phyloP scores from a whole-genome alignment of 2,113 vertebrate species.

The Lasiurus borealis region DNA sequence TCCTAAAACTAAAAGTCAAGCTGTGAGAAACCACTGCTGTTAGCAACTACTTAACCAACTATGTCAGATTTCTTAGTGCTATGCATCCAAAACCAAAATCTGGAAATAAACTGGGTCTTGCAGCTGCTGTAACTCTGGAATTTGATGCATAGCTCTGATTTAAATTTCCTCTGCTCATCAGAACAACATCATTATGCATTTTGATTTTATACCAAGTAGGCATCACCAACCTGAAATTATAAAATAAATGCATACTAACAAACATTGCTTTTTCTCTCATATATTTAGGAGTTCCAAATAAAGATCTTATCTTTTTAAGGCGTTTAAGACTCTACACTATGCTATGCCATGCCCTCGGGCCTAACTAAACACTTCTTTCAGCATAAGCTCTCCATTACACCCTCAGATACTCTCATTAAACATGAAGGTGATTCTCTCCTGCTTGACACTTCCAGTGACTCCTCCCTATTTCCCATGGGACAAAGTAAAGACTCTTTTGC shows the following conservation, averaged over 20 bases:
- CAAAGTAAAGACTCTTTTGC: background rate
- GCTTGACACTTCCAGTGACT: background rate
- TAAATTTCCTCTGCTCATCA: background rate
- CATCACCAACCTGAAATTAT: background rate
- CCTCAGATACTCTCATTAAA: background rate
- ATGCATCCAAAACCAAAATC: slow-evolving; percentile 9
- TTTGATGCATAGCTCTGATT: background rate
- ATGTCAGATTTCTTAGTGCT: slow-evolving; percentile 2
- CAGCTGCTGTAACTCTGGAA: background rate
- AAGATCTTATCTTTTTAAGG: background rate
- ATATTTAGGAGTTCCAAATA: background rate
- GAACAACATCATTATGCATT: background rate
- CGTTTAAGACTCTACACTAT: background rate
- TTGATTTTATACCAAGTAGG: background rate
- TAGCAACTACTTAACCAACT: slow-evolving; percentile 13
- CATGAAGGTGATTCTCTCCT: background rate
- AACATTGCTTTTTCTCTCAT: background rate
- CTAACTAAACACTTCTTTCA: background rate
- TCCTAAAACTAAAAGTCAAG: slow-evolving; percentile 3
- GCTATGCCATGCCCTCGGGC: too few relatives aligned
- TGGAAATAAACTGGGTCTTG: background rate
- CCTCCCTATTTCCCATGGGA: background rate
- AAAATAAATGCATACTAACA: background rate
- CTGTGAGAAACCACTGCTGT: slow-evolving; percentile 13
- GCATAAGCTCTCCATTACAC: background rate